phyloP scores from a whole-genome alignment of 1,140 invertebrate genomes.

The Solen grandis region DNA sequence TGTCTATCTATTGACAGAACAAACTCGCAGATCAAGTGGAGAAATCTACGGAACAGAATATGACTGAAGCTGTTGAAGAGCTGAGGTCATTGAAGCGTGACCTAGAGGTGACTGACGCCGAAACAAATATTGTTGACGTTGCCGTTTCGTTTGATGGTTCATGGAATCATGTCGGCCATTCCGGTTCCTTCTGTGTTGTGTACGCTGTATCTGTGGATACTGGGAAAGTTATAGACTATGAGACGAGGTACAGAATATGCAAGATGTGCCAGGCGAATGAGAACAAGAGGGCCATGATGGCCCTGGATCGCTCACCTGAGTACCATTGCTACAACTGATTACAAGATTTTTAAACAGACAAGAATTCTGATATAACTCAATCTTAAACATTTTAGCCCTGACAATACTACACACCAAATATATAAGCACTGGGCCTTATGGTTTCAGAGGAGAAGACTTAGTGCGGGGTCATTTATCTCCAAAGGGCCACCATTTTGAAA shows the following conservation, averaged over 20 bases:
- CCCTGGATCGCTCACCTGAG: too few species aligned
- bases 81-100: not conserved
- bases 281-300: too few species aligned
- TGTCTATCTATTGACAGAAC: too few species aligned
- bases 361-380: too few species aligned
- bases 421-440: too few species aligned
- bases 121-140: not conserved
- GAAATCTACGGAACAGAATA: not conserved
- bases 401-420: too few species aligned
- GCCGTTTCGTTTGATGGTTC: conserved; percentile 6
- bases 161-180: conserved; percentile 5
- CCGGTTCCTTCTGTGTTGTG: conserved; percentile 6
- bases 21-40: conserved; percentile 1
- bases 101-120: not conserved
- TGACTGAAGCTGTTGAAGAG: not conserved
- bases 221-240: conserved; percentile 1
- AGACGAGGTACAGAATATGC: not conserved
- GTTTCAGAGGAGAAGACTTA: too few species aligned
- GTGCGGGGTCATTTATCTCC: too few species aligned
- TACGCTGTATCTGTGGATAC: conserved; percentile 10
- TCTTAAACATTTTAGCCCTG: too few species aligned
- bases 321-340: too few species aligned
- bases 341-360: too few species aligned
- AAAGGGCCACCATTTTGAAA: too few species aligned
- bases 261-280: conserved; percentile 5